These are phyloP conservation scores for Metridium senile DNA, from an alignment of 92 coral and sea anemone species.

Conservation along the genomic window DNA sequence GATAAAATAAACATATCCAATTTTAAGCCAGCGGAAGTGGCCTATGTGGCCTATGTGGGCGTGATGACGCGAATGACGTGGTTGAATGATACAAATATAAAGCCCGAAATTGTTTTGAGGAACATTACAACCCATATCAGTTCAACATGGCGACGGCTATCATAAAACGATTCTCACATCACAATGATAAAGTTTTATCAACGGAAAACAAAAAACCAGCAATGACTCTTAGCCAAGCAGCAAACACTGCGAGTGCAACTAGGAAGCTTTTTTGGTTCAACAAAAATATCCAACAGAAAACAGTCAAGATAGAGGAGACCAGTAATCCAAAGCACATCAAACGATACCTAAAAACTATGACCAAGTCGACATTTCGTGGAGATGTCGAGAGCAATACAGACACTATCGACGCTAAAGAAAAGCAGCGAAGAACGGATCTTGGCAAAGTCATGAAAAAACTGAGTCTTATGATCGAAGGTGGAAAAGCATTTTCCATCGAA, in stretches of 20 bases:
- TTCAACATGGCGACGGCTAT: not conserved
- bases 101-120: too few relatives aligned
- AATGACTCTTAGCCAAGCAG: not conserved
- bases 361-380: slow-evolving; percentile 35
- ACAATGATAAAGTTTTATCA: not conserved
- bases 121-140: too few relatives aligned
- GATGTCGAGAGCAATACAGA: slow-evolving; percentile 7
- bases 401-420: not conserved
- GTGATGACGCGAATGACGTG: not conserved
- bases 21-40: not conserved
- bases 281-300: slow-evolving; percentile 16
- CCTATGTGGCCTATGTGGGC: not conserved
- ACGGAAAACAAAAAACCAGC: not conserved
- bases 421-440: slow-evolving; percentile 3
- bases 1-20: too few relatives aligned
- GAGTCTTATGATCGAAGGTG: slow-evolving; percentile 36
- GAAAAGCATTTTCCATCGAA: slow-evolving; percentile 39
- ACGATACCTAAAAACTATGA: slow-evolving; percentile 31
- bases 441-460: slow-evolving; percentile 42
- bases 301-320: slow-evolving; percentile 8
- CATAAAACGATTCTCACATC: not conserved
- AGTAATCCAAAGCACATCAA: slow-evolving; percentile 15
- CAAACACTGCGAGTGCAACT: not conserved
- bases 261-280: slow-evolving; percentile 16
- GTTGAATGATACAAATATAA: too few relatives aligned